Evolutionary conservation across 2,113 vertebrate species (phyloP).

Genomic region (Pelecanoides urinatrix): DNA sequence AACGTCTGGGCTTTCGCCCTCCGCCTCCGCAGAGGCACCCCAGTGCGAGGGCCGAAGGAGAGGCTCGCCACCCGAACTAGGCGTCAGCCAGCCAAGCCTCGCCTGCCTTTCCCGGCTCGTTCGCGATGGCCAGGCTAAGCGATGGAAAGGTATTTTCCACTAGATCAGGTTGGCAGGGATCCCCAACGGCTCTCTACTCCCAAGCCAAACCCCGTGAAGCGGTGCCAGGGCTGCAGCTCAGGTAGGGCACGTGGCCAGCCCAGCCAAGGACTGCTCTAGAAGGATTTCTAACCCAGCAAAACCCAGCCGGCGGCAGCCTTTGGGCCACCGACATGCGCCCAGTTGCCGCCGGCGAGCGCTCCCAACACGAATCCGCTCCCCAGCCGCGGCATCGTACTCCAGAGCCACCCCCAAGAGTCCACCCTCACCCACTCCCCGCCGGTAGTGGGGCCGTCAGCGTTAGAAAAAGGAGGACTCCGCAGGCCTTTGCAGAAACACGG

Average conservation of each 20-base stretch:
- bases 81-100: rapidly evolving
- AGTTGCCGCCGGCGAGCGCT: no score
- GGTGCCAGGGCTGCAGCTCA: background rate
- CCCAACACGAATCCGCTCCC: no score
- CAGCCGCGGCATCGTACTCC: background rate
- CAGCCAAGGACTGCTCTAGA: background rate
- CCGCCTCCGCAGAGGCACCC: background rate
- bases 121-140: background rate
- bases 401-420: rapidly evolving
- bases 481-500: background rate
- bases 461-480: background rate
- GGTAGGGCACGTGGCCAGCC: background rate
- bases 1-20: rapidly evolving
- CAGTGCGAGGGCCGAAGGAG: rapidly evolving
- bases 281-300: background rate
- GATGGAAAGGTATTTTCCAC: background rate
- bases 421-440: background rate
- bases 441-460: rapidly evolving
- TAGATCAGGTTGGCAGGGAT: background rate
- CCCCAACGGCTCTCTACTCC: background rate
- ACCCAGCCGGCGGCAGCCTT: no score
- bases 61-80: rapidly evolving
- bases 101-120: background rate
- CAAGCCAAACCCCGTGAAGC: background rate
- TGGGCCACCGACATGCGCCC: no score